Base-by-base conservation (phyloP, 2,113 vertebrate species). In the Nycticorax nycticorax region DNA sequence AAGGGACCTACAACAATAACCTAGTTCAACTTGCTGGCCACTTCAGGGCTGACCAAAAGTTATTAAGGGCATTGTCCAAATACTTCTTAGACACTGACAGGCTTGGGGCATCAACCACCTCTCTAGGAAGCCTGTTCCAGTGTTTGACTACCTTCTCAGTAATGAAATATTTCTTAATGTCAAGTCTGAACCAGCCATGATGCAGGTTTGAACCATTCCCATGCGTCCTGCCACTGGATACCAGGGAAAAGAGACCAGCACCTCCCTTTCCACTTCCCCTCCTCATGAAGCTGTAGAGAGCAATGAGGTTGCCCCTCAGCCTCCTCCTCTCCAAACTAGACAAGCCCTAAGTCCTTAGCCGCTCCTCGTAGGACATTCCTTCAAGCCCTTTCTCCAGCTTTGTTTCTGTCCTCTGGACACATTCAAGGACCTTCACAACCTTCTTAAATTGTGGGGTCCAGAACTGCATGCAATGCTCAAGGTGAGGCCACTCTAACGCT, bases 401-500 rank as follows among this genome's bases (percentile, higher is more conserved):
- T 82, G 15, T 32, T 57, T 33, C 19, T 11, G 4, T 32, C 10
- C 11, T 77, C 16, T 8, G 8, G 12, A 27, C 2, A 1, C 33
- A 11, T n/a, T 59, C 22, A 14, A 35, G 19, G 8, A 56, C 26
- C 28, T 84, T 30, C 23, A 3, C 3, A 27, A 7, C 14, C 32
- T 55, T 33, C 3, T 39, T 27, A 21, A 79, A 24, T 15, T 28
- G 9, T 4, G 15, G 28, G 19, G 3, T 12, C 10, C n/a, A 35
- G 52, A 55, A 2, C 20, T 17, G 52, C 33, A 17, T 28, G 8
- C 6, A 32, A 3, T 26, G 8, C 17, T 37, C 0, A 4, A 20
- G 32, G 15, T 20, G 75, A 19, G 16, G 52, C 10, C 1, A 1
- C 22, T 20, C 5, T 33, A 55, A 3, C 1, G 0, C 45, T 35